A percentile compares a stretch with the other conserved stretches of the same genome.
These are phyloP conservation scores for Carassius carassius DNA, from an alignment of 2,113 vertebrate species.

Conservation along the genomic window DNA sequence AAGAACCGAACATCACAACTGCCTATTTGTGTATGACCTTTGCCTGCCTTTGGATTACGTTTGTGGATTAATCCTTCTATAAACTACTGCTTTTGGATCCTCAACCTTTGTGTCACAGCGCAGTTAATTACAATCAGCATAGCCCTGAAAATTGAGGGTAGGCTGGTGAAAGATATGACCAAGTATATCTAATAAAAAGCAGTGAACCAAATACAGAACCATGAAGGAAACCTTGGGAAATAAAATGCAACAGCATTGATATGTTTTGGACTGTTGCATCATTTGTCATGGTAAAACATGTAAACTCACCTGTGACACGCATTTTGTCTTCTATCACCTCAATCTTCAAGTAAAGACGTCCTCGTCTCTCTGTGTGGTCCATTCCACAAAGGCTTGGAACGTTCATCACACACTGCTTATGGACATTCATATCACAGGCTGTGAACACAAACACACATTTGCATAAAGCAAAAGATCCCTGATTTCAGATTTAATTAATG, in stretches of 20 bases:
- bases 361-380: slow-evolving; percentile 92
- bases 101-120: too few species aligned
- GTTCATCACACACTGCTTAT: slow-evolving; percentile 93
- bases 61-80: too few species aligned
- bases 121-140: not conserved
- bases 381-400: slow-evolving; percentile 96
- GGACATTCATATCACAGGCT: slow-evolving; percentile 98
- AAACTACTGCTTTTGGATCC: too few species aligned
- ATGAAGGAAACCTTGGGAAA: not conserved
- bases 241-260: too few species aligned
- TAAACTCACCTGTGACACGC: slow-evolving; percentile 84
- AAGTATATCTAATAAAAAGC: not conserved
- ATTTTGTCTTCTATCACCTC: slow-evolving; percentile 87
- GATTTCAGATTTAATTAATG: too few species aligned
- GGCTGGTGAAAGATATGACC: not conserved
- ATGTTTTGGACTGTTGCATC: not conserved
- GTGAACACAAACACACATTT: slow-evolving; percentile 46
- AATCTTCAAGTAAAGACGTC: slow-evolving; percentile 88
- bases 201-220: not conserved
- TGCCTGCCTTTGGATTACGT: too few species aligned
- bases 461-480: not conserved
- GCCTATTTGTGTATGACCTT: too few species aligned
- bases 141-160: not conserved
- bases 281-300: too few species aligned
- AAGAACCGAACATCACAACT: too few species aligned